Evolutionary conservation across 2,113 vertebrate species (phyloP), one percentile per base, ranked within the genome.

Genomic region (Motacilla alba): DNA sequence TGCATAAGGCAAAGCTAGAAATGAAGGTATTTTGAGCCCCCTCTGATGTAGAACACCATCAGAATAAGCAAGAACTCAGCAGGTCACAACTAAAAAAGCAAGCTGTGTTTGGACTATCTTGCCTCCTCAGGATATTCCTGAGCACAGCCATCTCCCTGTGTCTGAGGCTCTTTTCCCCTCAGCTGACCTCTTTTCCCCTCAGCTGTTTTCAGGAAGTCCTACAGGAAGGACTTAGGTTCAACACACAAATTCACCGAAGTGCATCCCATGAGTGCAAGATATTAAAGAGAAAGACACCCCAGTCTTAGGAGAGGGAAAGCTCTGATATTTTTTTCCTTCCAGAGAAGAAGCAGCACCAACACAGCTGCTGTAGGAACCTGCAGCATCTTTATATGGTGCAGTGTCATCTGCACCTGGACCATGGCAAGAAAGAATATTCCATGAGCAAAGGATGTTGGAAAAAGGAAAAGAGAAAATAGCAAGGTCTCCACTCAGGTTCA

Each of bases 131-230:
- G 82, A 72, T 23, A 50, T 64, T 69, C 82, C 75, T 26, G 39
- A 87, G 37, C 64, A 26, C 4, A 0, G 83, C 39, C 39, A 4
- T 44, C n/a, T 67, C 77, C 75, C 58, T 10, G 59, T 28, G 19
- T 33, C 81, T 2, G 1, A 46, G 37, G 14, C 53, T 64, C 91
- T 87, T 68, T 87, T 60, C 85, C 95, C 83, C 43, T 76, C 30
- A 44, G 73, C 89, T 69, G 64, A 83, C 64, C 52, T 70, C 89
- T 84, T 64, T 86, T 59, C 82, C 95, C 80, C 44, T 69, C 30
- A 46, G 77, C 74, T 75, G 49, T 70, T 91, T 77, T 79, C 94
- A 95, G 95, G 96, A 97, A 96, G n/a, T 47, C 64, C 88, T 88
- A 33, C 93, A 95, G 96, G 96, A 96, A 96, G 79, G 79, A 67